Base-by-base conservation (phyloP, 2,113 vertebrate species). In the Austrofundulus limnaeus region DNA sequence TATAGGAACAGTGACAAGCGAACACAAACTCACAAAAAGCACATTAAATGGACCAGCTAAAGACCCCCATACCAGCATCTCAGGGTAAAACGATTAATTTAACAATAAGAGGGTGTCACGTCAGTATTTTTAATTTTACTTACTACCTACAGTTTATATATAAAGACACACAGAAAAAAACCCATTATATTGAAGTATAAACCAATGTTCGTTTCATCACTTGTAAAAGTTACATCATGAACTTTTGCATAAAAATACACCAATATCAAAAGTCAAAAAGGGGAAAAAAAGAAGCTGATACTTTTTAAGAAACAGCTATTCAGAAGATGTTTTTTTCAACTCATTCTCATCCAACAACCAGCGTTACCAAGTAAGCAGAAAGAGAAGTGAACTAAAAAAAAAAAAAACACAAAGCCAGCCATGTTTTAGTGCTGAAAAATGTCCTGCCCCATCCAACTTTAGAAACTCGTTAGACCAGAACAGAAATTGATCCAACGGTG, bases 11-110 rank as follows among this genome's bases (percentile, higher is more conserved):
- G 10, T 43, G 67, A 75, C 66, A 76, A 65, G 61, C 51, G 64
- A 31, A 38, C 28, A 45, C 34, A 47, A 46, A 56, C 41, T 59
- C 61, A 67, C 67, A 79, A 43, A 69, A 34, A 68, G 46, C 14
- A 51, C 65, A 75, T 79, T 72, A 87, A 81, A 71, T 83, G 78
- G 81, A 78, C 85, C 82, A 85, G 50, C 59, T 48, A 58, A 53
- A 72, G 66, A n/a, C 46, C 50, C 63, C 70, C 24, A 43, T 74
- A 77, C 63, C 38, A 43, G 19, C 37, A 74, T 77, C 80, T 77
- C 41, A 28, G 62, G 82, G 64, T 77, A 87, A 37, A 56, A 11
- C 21, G 54, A 70, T 79, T 85, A 82, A 88, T 86, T 83, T 51
- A 89, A 80, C 81, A 58, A 59, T 68, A 64, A 50, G 52, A 51